Evolutionary conservation across 2,797 vertebrate genomes (phyloP).

Genomic region (Rhodeus uyekii): DNA sequence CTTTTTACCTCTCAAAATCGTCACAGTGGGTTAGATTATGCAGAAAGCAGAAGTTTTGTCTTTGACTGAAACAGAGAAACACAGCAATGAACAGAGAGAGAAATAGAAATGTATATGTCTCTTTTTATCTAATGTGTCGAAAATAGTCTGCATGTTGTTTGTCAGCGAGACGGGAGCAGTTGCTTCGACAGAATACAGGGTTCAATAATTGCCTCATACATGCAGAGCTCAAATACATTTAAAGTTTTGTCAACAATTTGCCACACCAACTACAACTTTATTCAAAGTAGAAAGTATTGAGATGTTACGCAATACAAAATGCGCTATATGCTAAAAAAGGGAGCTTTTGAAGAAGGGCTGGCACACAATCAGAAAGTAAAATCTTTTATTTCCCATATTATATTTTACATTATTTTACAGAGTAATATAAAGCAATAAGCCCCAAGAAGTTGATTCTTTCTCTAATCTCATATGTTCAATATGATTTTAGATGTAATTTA

Average conservation of each 20-base stretch:
- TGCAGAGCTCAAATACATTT: neutral
- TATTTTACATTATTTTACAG: too few relatives aligned
- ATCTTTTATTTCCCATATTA: neutral
- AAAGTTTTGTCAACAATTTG: constrained; percentile 30
- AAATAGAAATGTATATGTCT: neutral
- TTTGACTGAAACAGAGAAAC: neutral
- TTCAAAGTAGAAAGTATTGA: neutral
- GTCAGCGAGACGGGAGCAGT: neutral
- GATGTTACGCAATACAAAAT: neutral
- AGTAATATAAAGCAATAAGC: too few relatives aligned
- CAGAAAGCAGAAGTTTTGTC: neutral
- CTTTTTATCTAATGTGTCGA: constrained; percentile 2
- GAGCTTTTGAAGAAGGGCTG: neutral
- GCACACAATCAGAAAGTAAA: neutral
- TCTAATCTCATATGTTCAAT: too few relatives aligned
- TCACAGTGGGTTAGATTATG: neutral
- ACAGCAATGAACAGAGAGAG: neutral
- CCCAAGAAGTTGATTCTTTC: too few relatives aligned
- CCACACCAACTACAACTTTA: neutral
- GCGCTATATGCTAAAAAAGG: neutral
- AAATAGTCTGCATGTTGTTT: constrained; percentile 21
- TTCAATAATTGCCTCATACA: constrained; percentile 24
- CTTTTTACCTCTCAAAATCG: neutral
- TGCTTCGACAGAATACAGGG: neutral
- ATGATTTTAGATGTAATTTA: too few relatives aligned